These are phyloP conservation scores for Gari tellinella DNA, from an alignment of 2,888 invertebrate genomes.

Conservation along the genomic window DNA sequence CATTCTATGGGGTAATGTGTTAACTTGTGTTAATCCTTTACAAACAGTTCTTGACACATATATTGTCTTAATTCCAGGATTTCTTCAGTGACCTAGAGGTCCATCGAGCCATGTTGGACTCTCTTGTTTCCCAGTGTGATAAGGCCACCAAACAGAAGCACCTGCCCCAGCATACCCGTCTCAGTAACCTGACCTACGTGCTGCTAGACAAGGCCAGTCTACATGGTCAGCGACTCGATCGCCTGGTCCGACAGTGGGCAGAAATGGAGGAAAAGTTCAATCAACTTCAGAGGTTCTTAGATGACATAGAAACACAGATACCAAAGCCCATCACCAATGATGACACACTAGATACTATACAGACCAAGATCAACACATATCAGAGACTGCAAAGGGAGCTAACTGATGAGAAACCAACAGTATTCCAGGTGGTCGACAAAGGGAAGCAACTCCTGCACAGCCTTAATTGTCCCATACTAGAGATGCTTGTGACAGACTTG, in stretches of 20 bases:
- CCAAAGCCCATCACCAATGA: conserved; percentile 70
- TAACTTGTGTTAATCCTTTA: too few species aligned
- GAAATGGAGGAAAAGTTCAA: conserved; percentile 73
- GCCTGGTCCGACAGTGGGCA: conserved; percentile 77
- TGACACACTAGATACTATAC: conserved; percentile 72
- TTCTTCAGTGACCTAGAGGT: conserved; percentile 82
- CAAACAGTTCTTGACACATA: too few species aligned
- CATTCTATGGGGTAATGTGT: too few species aligned
- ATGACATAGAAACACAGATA: conserved; percentile 64
- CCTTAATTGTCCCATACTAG: conserved; percentile 77
- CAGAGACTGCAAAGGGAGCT: conserved; percentile 76
- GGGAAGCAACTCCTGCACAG: conserved; percentile 80
- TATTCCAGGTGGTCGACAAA: conserved; percentile 79
- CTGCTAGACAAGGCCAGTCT: conserved; percentile 79
- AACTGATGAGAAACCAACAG: conserved; percentile 75
- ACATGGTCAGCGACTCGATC: conserved; percentile 77
- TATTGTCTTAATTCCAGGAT: too few species aligned
- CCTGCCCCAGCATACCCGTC: conserved; percentile 69
- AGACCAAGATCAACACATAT: conserved; percentile 73
- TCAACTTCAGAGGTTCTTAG: conserved; percentile 64
- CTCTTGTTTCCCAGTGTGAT: conserved; percentile 77
- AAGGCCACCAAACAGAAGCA: conserved; percentile 69
- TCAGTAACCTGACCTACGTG: conserved; percentile 75
- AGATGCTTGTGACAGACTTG: conserved; percentile 75
- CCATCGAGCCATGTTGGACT: conserved; percentile 80